phyloP scores from a whole-genome alignment of 2,113 vertebrate genomes.

The Prochilodus magdalenae region DNA sequence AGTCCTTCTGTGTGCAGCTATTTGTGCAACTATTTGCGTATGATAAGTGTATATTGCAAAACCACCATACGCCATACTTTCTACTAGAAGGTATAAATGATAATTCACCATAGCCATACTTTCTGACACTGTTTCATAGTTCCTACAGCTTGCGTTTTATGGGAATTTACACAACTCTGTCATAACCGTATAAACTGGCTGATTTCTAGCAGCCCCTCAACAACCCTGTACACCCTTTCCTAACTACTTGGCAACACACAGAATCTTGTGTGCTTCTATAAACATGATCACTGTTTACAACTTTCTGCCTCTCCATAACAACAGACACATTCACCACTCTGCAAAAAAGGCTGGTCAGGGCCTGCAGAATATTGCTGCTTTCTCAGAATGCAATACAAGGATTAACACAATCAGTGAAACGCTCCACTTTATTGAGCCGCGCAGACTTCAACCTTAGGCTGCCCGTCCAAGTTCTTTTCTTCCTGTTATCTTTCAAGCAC shows the following conservation, averaged over 20 bases:
- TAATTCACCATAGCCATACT: neutral
- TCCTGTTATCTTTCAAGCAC: slow-evolving; percentile 28
- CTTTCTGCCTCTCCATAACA: slow-evolving; percentile 10
- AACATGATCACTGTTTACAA: slow-evolving; percentile 14
- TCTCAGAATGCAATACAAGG: slow-evolving; percentile 31
- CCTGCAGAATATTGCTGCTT: neutral
- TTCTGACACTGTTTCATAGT: neutral
- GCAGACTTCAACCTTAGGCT: slow-evolving; percentile 3
- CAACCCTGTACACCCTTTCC: neutral
- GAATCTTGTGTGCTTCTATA: slow-evolving; percentile 15
- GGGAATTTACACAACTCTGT: slow-evolving; percentile 15
- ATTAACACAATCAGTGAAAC: slow-evolving; percentile 30
- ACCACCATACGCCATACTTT: too few species aligned
- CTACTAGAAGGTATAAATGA: too few species aligned
- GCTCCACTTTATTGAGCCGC: neutral
- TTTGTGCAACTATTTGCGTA: too few species aligned
- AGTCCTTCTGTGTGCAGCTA: too few species aligned
- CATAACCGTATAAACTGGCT: neutral
- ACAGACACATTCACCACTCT: neutral
- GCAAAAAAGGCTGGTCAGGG: neutral
- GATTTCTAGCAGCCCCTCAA: slow-evolving; percentile 11
- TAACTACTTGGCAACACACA: slow-evolving; percentile 6
- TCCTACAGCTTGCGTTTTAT: neutral
- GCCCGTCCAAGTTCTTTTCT: slow-evolving; percentile 10
- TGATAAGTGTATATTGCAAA: too few species aligned